phyloP scores from a whole-genome alignment of 2,113 vertebrate genomes.

The Melanerpes aurifrons region DNA sequence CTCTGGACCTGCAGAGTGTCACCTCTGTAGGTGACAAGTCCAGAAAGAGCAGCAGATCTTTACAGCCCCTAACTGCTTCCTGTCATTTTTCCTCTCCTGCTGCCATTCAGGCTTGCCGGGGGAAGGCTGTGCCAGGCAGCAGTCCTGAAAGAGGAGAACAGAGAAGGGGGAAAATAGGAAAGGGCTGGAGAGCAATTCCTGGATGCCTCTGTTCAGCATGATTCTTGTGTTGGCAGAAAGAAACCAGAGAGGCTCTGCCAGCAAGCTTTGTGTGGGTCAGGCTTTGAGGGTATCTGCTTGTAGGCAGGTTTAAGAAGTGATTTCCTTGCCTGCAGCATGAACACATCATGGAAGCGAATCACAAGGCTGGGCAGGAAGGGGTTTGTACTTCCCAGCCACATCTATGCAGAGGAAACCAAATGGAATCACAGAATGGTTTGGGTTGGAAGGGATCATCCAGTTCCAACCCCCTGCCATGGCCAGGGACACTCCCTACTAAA shows the following conservation, averaged over 20 bases:
- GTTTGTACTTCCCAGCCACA: not conserved
- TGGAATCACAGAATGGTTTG: not conserved
- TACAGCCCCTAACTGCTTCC: not conserved
- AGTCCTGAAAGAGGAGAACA: accelerated
- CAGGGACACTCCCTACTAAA: too few species aligned
- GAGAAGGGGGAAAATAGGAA: not conserved
- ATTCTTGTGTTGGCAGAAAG: not conserved
- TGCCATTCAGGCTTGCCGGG: not conserved
- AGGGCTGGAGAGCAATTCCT: not conserved
- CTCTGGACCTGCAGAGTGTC: not conserved
- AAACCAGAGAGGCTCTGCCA: not conserved
- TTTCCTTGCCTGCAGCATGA: not conserved
- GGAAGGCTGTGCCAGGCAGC: not conserved
- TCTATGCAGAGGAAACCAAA: not conserved
- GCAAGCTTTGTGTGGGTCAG: not conserved
- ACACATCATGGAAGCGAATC: accelerated
- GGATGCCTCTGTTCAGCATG: not conserved
- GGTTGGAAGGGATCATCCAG: too few species aligned
- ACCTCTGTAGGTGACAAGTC: not conserved
- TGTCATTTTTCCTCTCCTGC: not conserved
- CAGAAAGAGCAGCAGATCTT: not conserved
- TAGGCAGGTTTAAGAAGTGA: not conserved
- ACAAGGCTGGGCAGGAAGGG: not conserved
- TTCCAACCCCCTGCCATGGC: too few species aligned
- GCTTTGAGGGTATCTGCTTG: not conserved